Evolutionary conservation across 2,888 invertebrate species (phyloP).

Genomic region (Lathronympha strigana): DNA sequence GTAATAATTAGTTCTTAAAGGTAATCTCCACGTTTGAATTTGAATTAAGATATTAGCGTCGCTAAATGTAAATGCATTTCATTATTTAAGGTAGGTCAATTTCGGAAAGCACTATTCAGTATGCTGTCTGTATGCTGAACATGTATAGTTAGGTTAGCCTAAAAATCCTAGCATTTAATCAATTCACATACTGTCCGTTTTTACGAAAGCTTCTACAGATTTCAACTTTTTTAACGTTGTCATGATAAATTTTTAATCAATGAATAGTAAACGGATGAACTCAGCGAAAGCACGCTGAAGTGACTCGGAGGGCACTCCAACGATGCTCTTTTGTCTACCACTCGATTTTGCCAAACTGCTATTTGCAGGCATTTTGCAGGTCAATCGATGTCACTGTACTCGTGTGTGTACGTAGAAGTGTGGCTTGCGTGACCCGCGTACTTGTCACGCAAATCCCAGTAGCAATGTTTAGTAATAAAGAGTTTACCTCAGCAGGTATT

Average conservation of each 20-base stretch:
- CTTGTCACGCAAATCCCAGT: constrained; percentile 16
- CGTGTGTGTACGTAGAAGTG: neutral
- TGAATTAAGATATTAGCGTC: too few relatives aligned
- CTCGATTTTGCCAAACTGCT: constrained; percentile 20
- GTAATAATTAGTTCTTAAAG: too few relatives aligned
- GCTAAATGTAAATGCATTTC: too few relatives aligned
- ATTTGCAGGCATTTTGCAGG: constrained; percentile 19
- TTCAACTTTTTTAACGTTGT: neutral
- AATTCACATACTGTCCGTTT: neutral
- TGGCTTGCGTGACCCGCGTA: constrained; percentile 10
- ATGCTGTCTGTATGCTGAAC: too few relatives aligned
- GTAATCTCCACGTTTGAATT: too few relatives aligned
- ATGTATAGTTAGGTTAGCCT: too few relatives aligned
- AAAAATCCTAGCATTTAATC: too few relatives aligned
- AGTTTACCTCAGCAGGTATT: too few relatives aligned
- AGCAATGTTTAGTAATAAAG: constrained; percentile 1
- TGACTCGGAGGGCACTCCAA: neutral
- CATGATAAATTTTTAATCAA: neutral
- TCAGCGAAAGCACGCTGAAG: constrained; percentile 7
- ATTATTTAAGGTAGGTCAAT: too few relatives aligned
- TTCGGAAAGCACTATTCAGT: too few relatives aligned
- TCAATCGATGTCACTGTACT: constrained; percentile 14
- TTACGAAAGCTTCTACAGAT: neutral
- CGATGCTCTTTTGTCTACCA: constrained; percentile 28
- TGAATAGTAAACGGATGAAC: constrained; percentile 21